phyloP scores from a whole-genome alignment of 2,113 vertebrate genomes.

The Peromyscus californicus region DNA sequence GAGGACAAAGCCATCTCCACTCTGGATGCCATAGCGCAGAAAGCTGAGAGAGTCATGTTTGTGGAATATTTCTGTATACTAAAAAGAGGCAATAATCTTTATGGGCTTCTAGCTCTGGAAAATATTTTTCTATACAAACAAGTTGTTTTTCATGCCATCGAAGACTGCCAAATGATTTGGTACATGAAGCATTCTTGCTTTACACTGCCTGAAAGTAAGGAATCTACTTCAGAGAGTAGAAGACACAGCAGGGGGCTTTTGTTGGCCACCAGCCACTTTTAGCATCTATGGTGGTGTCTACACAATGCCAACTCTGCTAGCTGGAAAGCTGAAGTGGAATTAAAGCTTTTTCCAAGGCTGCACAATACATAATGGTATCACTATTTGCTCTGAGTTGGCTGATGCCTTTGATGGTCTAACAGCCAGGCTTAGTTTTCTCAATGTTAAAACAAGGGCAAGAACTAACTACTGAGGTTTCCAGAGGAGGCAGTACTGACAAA shows the following conservation, averaged over 20 bases:
- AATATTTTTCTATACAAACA: constrained; percentile 79
- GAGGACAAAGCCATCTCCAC: not conserved
- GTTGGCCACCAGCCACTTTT: constrained; percentile 60
- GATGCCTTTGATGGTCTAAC: constrained; percentile 64
- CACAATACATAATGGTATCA: constrained; percentile 64
- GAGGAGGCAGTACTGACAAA: not conserved
- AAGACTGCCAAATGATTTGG: constrained; percentile 80
- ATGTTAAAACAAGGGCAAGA: constrained; percentile 63
- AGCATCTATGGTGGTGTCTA: constrained; percentile 55
- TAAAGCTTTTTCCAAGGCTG: constrained; percentile 56
- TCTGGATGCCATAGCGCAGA: constrained; percentile 49
- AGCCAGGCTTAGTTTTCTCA: constrained; percentile 50
- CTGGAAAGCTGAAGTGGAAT: constrained; percentile 65
- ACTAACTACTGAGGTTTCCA: constrained; percentile 62
- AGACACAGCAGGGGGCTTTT: constrained; percentile 74
- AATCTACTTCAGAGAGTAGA: constrained; percentile 67
- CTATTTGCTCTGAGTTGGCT: constrained; percentile 51
- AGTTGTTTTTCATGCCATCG: constrained; percentile 80
- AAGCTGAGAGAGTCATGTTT: constrained; percentile 62
- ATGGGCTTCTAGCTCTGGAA: constrained; percentile 80
- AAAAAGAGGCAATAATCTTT: constrained; percentile 79
- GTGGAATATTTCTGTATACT: constrained; percentile 69
- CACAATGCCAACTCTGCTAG: constrained; percentile 65
- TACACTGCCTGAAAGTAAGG: constrained; percentile 68
- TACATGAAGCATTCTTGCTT: constrained; percentile 81